Evolutionary conservation across 2,113 vertebrate species (phyloP).

Genomic region (Petrocephalus microphthalmus): DNA sequence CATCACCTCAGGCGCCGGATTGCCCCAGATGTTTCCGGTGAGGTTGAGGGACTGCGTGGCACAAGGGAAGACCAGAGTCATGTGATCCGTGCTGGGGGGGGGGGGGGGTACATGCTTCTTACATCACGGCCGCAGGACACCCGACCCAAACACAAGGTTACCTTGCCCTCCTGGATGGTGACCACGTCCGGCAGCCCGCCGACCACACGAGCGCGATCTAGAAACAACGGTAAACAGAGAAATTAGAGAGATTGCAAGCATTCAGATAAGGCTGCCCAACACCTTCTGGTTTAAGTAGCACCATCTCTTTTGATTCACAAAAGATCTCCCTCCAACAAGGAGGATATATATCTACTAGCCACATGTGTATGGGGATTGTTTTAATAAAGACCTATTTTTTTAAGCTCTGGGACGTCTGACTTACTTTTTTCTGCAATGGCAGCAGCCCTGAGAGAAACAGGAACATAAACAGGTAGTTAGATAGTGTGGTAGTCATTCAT

Average conservation of each 20-base stretch:
- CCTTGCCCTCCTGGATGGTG: slow-evolving; percentile 98
- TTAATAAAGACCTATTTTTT: not conserved
- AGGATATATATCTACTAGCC: slow-evolving; percentile 88
- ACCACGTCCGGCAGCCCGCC: slow-evolving; percentile 95
- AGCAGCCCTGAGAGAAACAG: slow-evolving; percentile 71
- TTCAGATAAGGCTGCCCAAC: not conserved
- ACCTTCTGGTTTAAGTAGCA: not conserved
- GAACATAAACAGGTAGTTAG: slow-evolving; percentile 43
- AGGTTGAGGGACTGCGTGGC: slow-evolving; percentile 82
- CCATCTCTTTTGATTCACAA: not conserved
- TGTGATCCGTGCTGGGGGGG: not conserved
- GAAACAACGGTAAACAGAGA: slow-evolving; percentile 33
- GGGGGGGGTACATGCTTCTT: not conserved
- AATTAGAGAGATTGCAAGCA: not conserved
- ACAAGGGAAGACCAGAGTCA: not conserved
- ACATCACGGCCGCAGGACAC: not conserved
- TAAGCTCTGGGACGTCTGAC: slow-evolving; percentile 45
- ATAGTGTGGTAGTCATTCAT: not conserved
- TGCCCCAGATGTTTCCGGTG: slow-evolving; percentile 93
- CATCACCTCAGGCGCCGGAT: slow-evolving; percentile 79
- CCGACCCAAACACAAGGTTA: slow-evolving; percentile 44
- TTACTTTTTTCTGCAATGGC: slow-evolving; percentile 96
- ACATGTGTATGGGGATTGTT: slow-evolving; percentile 63
- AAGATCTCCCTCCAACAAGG: slow-evolving; percentile 78
- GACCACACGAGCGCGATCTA: slow-evolving; percentile 90